Base-by-base conservation (phyloP, 2,113 vertebrate species). In the Meleagris gallopavo region DNA sequence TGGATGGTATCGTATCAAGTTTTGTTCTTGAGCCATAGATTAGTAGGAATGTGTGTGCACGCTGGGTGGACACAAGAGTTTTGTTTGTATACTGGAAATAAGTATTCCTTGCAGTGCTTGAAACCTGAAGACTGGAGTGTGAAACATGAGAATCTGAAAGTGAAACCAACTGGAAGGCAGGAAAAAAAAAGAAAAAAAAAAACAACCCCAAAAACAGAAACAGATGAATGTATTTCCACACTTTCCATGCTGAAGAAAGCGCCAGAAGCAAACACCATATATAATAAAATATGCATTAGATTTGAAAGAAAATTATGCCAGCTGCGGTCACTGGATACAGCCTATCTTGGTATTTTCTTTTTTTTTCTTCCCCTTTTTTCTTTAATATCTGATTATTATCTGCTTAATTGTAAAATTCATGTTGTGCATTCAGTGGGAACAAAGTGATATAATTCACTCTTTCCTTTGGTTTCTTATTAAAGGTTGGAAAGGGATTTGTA, bases 81-180 rank as follows among this genome's bases (percentile, higher is more conserved):
- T 80, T 91, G 61, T 91, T 87, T 94, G 64, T 78, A 95, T 83
- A 93, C 88, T 89, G 67, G 45, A 71, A 71, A 13, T 27, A 67
- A 83, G 40, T 94, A 62, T 88, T 78, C 34, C 81, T 80, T 38
- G 70, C 85, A 70, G 52, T 9, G 85, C 70, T 93, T 72, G 91
- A 88, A 94, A 94, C 89, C 79, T 95, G 79, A 95, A 86, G 69
- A 43, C 72, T 57, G 76, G 76, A 83, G 78, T 22, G 40, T 90
- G 93, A 86, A 95, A 91, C 69, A 25, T 38, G 83, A 93, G 95
- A 93, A 97, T 95, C 93, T 95, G 94, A 94, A 97, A 97, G 93
- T 81, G 94, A 95, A 95, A 96, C 93, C 30, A 73, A 81, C 61
- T 83, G 85, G 58, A 78, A 95, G 83, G 83, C 79, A 81, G 41